Evolutionary conservation across 2,888 invertebrate species (phyloP), one percentile per base, ranked within the genome.

Genomic region (Celastrina argiolus): DNA sequence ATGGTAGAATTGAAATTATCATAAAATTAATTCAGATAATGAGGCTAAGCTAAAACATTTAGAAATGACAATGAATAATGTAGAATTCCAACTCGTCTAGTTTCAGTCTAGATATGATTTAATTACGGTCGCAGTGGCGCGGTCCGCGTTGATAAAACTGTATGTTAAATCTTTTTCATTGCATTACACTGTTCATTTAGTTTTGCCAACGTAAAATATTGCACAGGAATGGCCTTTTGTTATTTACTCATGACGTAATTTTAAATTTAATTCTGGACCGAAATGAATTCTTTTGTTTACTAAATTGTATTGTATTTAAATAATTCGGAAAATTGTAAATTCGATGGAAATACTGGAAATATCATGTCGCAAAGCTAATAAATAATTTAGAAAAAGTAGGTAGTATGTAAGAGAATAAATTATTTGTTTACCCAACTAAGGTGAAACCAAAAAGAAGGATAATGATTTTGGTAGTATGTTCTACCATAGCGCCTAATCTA

Each of bases 161-260:
- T 36, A 61, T 39, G 61, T 61, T 39, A 61, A 34, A 61, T 22
- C 61, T 36, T 39, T 61, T 61, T 39, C 22, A 36, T 61, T 61
- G 39, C 61, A 61, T 39, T 61, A 34, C 39, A 8, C 14, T 22
- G 61, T 39, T 61, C 61, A 61, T 61, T 61, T 61, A 14, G 22
- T 61, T 61, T 36, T 61, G 22, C 61, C 22, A 39, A 36, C 34
- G 34, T 36, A 36, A 59, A 59, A 59, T 59, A 59, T 58, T 18
- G 10, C 58, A 16, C 34, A 2, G 34, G 10, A 56, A 56, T 16
- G 28, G 28, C 28, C 31, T 28, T 58, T 58, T 28, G 28, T 58
- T 34, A 34, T 59, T 59, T 18, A 36, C 59, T 36, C 59, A 14
- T 41, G 41, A 41, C 28, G 59, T 18, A 59, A 34, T 59, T 59